phyloP scores from a whole-genome alignment of 2,888 invertebrate genomes.

The Ganaspis brasiliensis region DNA sequence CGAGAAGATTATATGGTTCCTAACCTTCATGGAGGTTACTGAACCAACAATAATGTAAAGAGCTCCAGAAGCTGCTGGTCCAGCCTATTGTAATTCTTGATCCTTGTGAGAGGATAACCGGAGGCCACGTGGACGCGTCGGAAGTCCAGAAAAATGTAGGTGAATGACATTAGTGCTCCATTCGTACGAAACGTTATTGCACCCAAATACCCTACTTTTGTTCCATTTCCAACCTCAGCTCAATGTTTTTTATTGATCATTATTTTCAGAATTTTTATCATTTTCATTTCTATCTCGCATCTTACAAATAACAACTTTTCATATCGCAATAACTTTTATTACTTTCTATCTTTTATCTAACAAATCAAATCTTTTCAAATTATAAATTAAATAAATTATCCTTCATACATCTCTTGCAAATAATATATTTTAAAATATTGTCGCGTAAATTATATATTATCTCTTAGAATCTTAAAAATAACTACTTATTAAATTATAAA shows the following conservation, averaged over 20 bases:
- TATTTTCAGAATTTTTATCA: conserved; percentile 14
- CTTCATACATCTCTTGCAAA: no score
- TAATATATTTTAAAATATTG: no score
- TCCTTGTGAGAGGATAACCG: conserved; percentile 62
- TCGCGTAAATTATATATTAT: no score
- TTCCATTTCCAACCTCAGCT: background rate
- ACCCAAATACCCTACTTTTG: conserved; percentile 31
- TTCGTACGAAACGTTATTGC: conserved; percentile 24
- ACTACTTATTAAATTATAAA: no score
- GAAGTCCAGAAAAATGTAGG: conserved; percentile 74
- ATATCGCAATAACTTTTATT: no score
- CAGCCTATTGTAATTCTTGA: conserved; percentile 59
- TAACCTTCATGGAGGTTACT: conserved; percentile 21
- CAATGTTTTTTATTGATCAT: conserved; percentile 15
- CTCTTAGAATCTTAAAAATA: no score
- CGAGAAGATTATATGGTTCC: conserved; percentile 19
- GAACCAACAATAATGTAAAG: conserved; percentile 17
- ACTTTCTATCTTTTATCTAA: no score
- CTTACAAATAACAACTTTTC: background rate
- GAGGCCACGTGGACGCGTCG: conserved; percentile 75
- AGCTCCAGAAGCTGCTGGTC: conserved; percentile 27
- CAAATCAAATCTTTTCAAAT: no score
- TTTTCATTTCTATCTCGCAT: background rate
- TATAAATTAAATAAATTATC: no score
- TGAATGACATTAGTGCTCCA: conserved; percentile 41